Conservation (phyloP, 2,797 vertebrate genomes). For the Synanceia verrucosa region DNA sequence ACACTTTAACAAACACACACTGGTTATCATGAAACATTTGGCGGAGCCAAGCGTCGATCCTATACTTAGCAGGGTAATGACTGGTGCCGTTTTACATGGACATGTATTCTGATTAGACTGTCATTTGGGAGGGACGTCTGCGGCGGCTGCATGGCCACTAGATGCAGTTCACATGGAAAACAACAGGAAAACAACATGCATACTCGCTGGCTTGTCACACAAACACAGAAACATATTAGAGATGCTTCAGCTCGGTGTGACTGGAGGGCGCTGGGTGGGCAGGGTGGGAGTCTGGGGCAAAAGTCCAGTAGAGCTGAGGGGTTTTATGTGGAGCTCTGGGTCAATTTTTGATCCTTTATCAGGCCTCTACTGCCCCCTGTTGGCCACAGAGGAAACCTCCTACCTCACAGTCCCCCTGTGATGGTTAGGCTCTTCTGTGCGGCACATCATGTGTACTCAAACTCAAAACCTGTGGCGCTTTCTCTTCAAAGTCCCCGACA, state of each 20-base stretch:
- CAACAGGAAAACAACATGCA: constrained; percentile 50
- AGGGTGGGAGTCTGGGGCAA: neutral
- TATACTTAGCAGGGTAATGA: constrained; percentile 83
- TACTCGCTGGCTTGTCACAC: constrained; percentile 8
- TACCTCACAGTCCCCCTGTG: neutral
- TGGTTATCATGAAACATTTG: constrained; percentile 72
- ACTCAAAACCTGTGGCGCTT: constrained; percentile 33
- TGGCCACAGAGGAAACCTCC: constrained; percentile 51
- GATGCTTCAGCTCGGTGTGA: constrained; percentile 22
- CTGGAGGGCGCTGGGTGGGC: neutral
- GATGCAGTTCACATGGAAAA: constrained; percentile 69
- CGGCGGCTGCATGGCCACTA: constrained; percentile 61
- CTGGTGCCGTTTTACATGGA: constrained; percentile 75
- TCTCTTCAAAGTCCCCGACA: constrained; percentile 42
- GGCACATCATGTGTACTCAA: constrained; percentile 1
- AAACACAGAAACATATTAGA: constrained; percentile 23
- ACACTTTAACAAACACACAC: constrained; percentile 73
- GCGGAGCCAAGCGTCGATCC: constrained; percentile 57
- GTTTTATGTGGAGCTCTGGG: neutral
- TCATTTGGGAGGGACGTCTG: constrained; percentile 79
- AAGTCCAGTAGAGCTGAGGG: constrained; percentile 30
- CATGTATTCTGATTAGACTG: constrained; percentile 81
- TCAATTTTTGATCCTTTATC: constrained; percentile 30
- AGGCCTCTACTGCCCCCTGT: constrained; percentile 78
- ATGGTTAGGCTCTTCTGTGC: neutral